Evolutionary conservation across 2,797 vertebrate species (phyloP), one percentile per base, ranked within the genome.

Genomic region (Gobionotothen gibberifrons): DNA sequence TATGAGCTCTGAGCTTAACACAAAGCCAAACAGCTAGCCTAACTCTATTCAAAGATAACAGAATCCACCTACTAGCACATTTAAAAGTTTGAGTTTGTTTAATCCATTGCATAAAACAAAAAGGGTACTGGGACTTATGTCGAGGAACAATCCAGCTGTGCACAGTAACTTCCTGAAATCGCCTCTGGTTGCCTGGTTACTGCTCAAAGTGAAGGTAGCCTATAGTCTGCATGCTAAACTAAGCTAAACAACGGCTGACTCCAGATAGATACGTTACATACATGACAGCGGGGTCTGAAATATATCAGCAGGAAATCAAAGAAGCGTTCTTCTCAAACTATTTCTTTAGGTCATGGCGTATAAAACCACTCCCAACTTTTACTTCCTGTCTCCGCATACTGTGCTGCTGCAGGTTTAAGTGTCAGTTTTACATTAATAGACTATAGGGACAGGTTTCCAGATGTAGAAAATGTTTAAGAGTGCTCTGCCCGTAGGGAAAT

Each of bases 381-480:
- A 40, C 21, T 54, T 39, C 4, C 32, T 15, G n/a, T 55, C 12
- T 16, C n/a, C 11, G 16, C 4, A 9, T 43, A 22, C 17, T 21
- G 4, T 55, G 22, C 48, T 62, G 47, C 32, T 58, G 2, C 47
- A 39, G 19, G 47, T 53, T 51, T 51, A 10, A 42, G 26, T 67
- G 44, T 69, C 54, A 48, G 4, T 47, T 67, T 53, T 52, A 22
- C 39, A 71, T 71, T 81, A 47, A 43, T 59, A 75, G 53, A 72
- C 63, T 32, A 43, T 10, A 17, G 54, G 66, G 77, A 75, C 29
- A 52, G 47, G 61, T 72, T 48, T 72, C 51, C 65, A 73, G 71
- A 78, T 79, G 63, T 32, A 56, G 68, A 57, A 69, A 60, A 68
- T 70, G 51, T 70, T 82, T 79, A 67, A 62, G 66, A 58, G 69